Base-by-base conservation (phyloP, 2,113 vertebrate species). In the Oreochromis spilurus region DNA sequence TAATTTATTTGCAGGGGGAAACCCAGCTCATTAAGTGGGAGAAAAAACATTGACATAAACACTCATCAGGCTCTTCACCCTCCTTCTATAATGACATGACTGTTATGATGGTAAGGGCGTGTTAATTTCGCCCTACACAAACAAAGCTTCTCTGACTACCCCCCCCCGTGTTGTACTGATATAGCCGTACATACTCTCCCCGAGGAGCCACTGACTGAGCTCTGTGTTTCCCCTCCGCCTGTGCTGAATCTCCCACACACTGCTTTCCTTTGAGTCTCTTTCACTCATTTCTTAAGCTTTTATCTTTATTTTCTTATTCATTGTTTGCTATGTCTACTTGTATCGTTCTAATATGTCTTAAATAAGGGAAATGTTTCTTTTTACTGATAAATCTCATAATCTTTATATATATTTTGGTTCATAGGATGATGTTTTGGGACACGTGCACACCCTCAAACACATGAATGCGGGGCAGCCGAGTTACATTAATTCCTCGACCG, bases 61-160 rank as follows among this genome's bases (percentile, higher is more conserved):
- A 88, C 90, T 91, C 87, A 79, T 92, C 88, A 58, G 81, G 75
- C 89, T 91, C 84, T 83, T 90, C 87, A 81, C 43, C 84, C 84
- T 90, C 83, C 81, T 92, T 84, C 85, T 90, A 45, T 89, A 90
- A 91, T 92, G 89, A 90, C 91, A 92, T 19, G 26, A 88, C 81
- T 88, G 87, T 92, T 90, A 91, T 83, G 53, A 88, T 86, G 70
- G 84, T 87, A 85, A 90, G 92, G 88, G 84, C 67, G 78, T 87
- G 93, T 92, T 93, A 82, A 93, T 95, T 95, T 92, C 92, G 84
- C 85, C 86, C 81, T 92, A 94, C 91, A 95, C 93, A 94, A 95
- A 94, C 91, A 94, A 92, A 84, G 88, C 88, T 88, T 87, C 81
- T 86, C 87, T 93, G 88, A 89, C 90, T 91, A 89, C 87, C 86